Conservation (phyloP, 2,797 vertebrate genomes). For the Myripristis jacobus region DNA sequence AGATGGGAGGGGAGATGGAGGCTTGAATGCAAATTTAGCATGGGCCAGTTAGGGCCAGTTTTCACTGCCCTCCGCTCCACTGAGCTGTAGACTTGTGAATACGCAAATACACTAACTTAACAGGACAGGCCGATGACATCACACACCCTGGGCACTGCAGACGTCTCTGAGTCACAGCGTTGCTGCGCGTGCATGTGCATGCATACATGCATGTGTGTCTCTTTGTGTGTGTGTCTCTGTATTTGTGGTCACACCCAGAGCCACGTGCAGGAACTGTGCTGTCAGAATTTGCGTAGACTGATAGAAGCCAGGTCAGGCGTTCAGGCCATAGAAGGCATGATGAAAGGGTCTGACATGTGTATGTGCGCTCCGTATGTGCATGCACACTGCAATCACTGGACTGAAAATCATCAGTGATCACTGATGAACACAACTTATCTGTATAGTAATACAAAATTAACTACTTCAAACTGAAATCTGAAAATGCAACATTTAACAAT, state of each 20-base stretch:
- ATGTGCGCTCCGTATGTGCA: not conserved
- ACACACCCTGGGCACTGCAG: slow-evolving; percentile 73
- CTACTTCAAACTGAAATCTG: slow-evolving; percentile 1
- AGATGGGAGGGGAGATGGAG: slow-evolving; percentile 72
- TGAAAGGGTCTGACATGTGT: not conserved
- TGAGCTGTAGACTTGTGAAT: slow-evolving; percentile 78
- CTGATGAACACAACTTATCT: slow-evolving; percentile 5
- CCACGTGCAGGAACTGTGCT: slow-evolving; percentile 65
- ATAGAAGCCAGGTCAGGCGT: slow-evolving; percentile 53
- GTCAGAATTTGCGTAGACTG: slow-evolving; percentile 41
- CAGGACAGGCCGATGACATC: slow-evolving; percentile 85
- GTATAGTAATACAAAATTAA: not conserved
- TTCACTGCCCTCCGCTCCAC: slow-evolving; percentile 67
- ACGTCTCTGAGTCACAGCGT: slow-evolving; percentile 71
- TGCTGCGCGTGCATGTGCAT: slow-evolving; percentile 39
- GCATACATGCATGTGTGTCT: slow-evolving; percentile 22
- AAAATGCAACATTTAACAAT: not conserved
- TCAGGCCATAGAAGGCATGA: slow-evolving; percentile 25
- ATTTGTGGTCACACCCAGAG: slow-evolving; percentile 68
- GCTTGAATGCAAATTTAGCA: slow-evolving; percentile 76
- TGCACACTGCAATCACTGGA: not conserved
- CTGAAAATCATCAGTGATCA: too few relatives aligned
- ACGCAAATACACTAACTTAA: slow-evolving; percentile 79
- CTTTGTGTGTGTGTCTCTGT: slow-evolving; percentile 12
- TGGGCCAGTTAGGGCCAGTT: slow-evolving; percentile 75